phyloP scores from a whole-genome alignment of 1,140 invertebrate genomes.

The Cylas formicarius region DNA sequence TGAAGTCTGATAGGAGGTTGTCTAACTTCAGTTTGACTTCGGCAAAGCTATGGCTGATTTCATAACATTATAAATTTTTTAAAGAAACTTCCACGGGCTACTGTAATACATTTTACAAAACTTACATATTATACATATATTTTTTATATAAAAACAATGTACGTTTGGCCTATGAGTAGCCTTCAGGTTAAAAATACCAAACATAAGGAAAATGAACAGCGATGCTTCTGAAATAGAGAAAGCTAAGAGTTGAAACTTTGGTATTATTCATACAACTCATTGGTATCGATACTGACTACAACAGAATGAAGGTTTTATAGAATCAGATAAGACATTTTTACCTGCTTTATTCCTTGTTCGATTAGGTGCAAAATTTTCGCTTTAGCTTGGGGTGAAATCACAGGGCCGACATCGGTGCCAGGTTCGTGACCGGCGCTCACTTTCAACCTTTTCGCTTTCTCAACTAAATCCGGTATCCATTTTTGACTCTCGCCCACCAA shows the following conservation, averaged over 20 bases:
- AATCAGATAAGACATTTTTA: slow-evolving; percentile 24
- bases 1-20: too few species aligned
- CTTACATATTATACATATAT: too few species aligned
- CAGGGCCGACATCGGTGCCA: slow-evolving; percentile 93
- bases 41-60: too few species aligned
- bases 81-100: too few species aligned
- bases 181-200: too few species aligned
- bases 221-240: too few species aligned
- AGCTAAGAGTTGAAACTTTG: neutral
- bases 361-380: slow-evolving; percentile 79
- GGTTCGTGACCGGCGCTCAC: slow-evolving; percentile 90
- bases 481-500: slow-evolving; percentile 89
- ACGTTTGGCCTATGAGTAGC: too few species aligned
- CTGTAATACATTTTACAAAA: too few species aligned
- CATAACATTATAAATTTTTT: too few species aligned
- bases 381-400: slow-evolving; percentile 90
- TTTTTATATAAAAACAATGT: too few species aligned
- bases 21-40: too few species aligned
- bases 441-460: slow-evolving; percentile 80
- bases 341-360: slow-evolving; percentile 64
- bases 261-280: neutral
- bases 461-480: slow-evolving; percentile 91
- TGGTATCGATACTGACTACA: neutral
- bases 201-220: too few species aligned
- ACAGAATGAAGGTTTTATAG: neutral